phyloP scores from a whole-genome alignment of 2,797 vertebrate species.

The Capromys pilorides region DNA sequence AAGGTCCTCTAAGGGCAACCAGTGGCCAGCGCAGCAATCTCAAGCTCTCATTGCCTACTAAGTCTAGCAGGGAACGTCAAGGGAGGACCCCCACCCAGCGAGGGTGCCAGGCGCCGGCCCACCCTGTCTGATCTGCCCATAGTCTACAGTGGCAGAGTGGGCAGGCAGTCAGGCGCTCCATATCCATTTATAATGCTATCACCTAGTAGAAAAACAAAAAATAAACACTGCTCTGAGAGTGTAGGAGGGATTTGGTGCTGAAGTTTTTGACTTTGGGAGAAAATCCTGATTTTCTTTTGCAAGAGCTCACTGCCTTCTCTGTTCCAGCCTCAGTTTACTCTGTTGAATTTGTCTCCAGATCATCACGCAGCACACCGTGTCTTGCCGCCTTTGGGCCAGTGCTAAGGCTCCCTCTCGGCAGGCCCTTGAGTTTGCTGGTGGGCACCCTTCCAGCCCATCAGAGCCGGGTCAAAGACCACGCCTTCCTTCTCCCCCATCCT shows the following conservation, averaged over 20 bases:
- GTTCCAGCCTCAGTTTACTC: neutral
- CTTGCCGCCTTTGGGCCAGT: neutral
- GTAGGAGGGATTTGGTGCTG: neutral
- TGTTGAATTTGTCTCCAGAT: fast-evolving
- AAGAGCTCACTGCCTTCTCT: fast-evolving
- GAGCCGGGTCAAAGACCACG: neutral
- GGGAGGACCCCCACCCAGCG: neutral
- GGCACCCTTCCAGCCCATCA: fast-evolving
- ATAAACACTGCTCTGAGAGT: neutral
- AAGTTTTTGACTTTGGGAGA: neutral
- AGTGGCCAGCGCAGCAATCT: neutral
- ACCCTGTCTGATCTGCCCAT: neutral
- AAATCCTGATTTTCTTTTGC: neutral
- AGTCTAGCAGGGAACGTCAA: neutral
- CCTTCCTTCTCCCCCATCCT: neutral
- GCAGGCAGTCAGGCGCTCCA: fast-evolving
- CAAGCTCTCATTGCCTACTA: neutral
- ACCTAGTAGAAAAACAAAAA: neutral
- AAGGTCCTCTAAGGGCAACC: neutral
- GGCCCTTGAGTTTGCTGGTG: neutral
- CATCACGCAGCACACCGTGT: fast-evolving
- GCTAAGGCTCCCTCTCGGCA: fast-evolving
- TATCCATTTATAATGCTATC: neutral
- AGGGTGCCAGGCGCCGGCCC: neutral
- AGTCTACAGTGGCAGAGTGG: neutral